A percentile compares a stretch with the other conserved stretches of the same genome.
phyloP scores from a whole-genome alignment of 1,140 invertebrate species.

The Cotesia chilonis region DNA sequence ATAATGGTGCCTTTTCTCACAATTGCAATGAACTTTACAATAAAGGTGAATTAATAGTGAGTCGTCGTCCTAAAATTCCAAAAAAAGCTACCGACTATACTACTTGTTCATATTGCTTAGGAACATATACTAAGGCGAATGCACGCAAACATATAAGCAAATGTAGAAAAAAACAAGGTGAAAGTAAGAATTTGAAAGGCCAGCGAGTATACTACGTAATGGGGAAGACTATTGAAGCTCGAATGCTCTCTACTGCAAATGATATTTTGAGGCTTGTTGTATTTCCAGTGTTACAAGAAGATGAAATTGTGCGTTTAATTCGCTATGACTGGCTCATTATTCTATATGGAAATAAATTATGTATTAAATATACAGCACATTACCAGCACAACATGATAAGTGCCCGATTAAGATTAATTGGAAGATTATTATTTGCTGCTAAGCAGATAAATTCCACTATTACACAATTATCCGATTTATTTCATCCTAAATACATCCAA shows the following conservation, averaged over 20 bases:
- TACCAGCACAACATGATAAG: slow-evolving; percentile 29
- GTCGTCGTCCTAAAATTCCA: too few species aligned
- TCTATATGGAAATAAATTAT: slow-evolving; percentile 36
- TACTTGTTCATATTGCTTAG: background rate
- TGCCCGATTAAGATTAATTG: slow-evolving; percentile 24
- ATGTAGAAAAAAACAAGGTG: background rate
- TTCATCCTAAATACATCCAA: slow-evolving; percentile 34
- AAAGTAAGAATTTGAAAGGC: background rate
- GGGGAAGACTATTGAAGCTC: slow-evolving; percentile 8
- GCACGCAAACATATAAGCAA: background rate
- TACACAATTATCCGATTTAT: slow-evolving; percentile 31
- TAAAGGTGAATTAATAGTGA: too few species aligned
- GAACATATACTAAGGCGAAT: background rate
- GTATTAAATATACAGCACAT: slow-evolving; percentile 25
- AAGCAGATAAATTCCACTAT: slow-evolving; percentile 35
- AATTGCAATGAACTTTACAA: too few species aligned
- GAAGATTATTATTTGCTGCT: slow-evolving; percentile 52
- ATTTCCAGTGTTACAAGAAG: slow-evolving; percentile 32
- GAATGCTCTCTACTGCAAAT: slow-evolving; percentile 21
- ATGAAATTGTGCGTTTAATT: slow-evolving; percentile 28
- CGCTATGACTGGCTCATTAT: slow-evolving; percentile 39
- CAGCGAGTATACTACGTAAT: background rate
- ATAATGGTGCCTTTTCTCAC: too few species aligned
- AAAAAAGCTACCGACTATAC: background rate
- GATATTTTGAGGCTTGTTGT: slow-evolving; percentile 17